These are phyloP conservation scores for Nezara viridula DNA, from an alignment of 2,888 invertebrate species.

Conservation along the genomic window DNA sequence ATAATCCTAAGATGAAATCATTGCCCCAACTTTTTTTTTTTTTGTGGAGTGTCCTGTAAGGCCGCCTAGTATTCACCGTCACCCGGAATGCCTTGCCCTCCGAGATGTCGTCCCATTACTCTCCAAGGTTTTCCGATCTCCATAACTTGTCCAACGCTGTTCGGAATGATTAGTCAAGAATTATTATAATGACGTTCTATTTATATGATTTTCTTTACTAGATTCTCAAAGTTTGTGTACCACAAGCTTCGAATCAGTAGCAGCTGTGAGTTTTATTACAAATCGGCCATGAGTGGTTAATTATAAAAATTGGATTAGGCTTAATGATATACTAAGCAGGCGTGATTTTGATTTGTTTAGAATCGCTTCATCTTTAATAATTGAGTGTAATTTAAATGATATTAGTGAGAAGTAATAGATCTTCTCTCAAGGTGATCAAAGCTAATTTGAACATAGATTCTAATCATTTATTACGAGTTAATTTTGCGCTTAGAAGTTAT, in stretches of 20 bases:
- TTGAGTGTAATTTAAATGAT: background rate
- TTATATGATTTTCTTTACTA: background rate
- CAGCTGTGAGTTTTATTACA: background rate
- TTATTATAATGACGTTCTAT: background rate
- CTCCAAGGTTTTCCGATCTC: background rate
- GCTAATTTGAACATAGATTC: background rate
- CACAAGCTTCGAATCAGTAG: background rate
- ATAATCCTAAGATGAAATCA: too few species aligned
- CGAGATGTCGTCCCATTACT: background rate
- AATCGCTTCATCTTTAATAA: too few species aligned
- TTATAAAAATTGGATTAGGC: background rate
- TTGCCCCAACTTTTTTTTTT: background rate
- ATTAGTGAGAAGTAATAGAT: background rate
- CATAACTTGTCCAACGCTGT: background rate
- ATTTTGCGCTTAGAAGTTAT: too few species aligned
- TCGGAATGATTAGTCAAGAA: background rate
- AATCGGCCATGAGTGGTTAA: background rate
- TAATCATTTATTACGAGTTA: background rate
- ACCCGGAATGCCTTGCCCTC: constrained; percentile 30
- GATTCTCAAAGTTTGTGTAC: too few species aligned
- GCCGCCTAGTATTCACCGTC: background rate
- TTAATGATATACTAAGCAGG: background rate
- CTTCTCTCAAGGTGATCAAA: background rate
- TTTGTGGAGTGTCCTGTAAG: background rate
- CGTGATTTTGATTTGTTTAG: background rate